Evolutionary conservation across 2,113 vertebrate genomes (phyloP).

Genomic region (Pheucticus melanocephalus): DNA sequence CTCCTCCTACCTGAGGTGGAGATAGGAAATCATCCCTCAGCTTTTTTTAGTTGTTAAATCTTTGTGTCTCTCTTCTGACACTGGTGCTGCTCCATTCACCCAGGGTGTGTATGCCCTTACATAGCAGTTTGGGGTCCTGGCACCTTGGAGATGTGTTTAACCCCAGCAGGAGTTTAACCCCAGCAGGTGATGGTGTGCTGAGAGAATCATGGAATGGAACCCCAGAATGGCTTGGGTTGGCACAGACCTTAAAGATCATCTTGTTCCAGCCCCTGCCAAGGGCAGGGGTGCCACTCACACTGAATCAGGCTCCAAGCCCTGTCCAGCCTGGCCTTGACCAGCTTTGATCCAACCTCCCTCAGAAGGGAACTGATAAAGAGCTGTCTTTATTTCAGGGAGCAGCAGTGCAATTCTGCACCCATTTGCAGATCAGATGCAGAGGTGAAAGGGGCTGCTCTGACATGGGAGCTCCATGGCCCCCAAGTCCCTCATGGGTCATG

Average conservation of each 20-base stretch:
- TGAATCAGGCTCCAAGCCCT: background rate
- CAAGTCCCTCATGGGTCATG: background rate
- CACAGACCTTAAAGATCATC: background rate
- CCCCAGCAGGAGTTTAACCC: background rate
- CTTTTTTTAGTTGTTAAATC: background rate
- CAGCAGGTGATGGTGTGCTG: background rate
- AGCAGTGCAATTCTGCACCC: background rate
- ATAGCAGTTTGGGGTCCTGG: background rate
- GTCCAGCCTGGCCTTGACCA: background rate
- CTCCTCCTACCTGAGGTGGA: background rate
- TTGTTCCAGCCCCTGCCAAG: background rate
- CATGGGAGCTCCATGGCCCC: background rate
- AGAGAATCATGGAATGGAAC: background rate
- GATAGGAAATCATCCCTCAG: background rate
- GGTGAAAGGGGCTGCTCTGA: background rate
- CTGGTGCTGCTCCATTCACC: background rate
- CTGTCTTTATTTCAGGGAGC: background rate
- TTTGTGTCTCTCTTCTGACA: background rate
- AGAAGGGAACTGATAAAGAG: background rate
- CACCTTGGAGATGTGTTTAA: background rate
- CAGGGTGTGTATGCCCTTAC: background rate
- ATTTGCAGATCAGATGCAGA: background rate
- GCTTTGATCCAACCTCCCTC: background rate
- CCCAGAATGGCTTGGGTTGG: background rate
- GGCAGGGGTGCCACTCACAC: background rate